Evolutionary conservation across 1,140 invertebrate genomes (phyloP).

Genomic region (Stenopsyche tienmushanensis): DNA sequence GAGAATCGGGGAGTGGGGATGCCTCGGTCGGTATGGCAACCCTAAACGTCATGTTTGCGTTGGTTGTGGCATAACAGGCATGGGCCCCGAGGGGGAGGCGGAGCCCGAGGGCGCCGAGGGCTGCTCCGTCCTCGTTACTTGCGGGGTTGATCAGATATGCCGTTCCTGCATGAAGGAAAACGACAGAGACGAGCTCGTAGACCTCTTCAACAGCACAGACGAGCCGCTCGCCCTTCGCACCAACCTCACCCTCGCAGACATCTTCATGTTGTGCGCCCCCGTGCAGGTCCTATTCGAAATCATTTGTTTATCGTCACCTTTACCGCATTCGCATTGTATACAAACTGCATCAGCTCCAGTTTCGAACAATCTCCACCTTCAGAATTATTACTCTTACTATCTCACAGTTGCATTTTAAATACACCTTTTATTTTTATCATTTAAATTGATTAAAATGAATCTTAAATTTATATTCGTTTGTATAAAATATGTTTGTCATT

Average conservation of each 20-base stretch:
- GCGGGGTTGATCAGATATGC: slow-evolving; percentile 43
- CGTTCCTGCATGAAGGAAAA: slow-evolving; percentile 52
- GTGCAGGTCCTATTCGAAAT: slow-evolving; percentile 43
- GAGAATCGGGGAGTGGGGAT: slow-evolving; percentile 29
- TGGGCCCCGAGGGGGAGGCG: not conserved
- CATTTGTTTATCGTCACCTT: slow-evolving; percentile 17
- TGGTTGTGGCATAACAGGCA: slow-evolving; percentile 19
- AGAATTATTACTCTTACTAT: too few species aligned
- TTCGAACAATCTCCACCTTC: too few species aligned
- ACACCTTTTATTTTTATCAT: too few species aligned
- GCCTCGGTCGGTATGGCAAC: not conserved
- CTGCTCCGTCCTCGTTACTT: not conserved
- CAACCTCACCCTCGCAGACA: slow-evolving; percentile 44
- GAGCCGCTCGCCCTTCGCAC: slow-evolving; percentile 44
- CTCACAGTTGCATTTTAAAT: too few species aligned
- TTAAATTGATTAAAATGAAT: too few species aligned
- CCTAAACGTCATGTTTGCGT: slow-evolving; percentile 40
- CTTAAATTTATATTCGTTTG: too few species aligned
- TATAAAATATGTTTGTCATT: too few species aligned
- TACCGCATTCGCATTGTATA: not conserved
- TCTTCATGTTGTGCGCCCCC: slow-evolving; percentile 46
- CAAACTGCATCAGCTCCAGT: too few species aligned
- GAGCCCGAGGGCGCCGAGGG: not conserved
- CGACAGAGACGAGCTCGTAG: slow-evolving; percentile 42
- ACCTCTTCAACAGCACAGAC: slow-evolving; percentile 47